phyloP scores from a whole-genome alignment of 2,113 vertebrate genomes.

The Sphaerodactylus townsendi region DNA sequence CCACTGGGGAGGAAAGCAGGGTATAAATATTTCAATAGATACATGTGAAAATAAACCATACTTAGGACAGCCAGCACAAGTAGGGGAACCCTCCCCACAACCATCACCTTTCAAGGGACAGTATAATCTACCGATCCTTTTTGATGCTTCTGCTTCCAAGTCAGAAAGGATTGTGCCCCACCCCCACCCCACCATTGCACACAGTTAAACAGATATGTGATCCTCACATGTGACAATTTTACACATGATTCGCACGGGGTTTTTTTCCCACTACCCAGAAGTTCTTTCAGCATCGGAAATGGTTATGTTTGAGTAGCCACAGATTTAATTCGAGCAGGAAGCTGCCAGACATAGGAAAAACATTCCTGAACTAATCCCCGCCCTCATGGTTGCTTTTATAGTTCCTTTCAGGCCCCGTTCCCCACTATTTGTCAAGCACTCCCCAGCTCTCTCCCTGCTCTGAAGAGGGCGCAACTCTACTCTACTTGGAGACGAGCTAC shows the following conservation, averaged over 20 bases:
- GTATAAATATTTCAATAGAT: too few species aligned
- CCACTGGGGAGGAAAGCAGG: too few species aligned
- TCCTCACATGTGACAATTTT: not conserved
- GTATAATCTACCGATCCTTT: not conserved
- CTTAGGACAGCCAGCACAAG: not conserved
- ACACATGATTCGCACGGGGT: not conserved
- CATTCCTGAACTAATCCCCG: not conserved
- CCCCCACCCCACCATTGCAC: too few species aligned
- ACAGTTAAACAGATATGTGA: not conserved
- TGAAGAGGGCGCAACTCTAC: not conserved
- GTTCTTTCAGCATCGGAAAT: not conserved
- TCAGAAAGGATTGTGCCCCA: too few species aligned
- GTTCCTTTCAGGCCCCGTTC: not conserved
- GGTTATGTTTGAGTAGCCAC: not conserved
- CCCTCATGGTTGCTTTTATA: not conserved
- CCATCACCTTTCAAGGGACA: too few species aligned
- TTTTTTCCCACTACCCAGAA: not conserved
- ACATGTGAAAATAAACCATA: not conserved
- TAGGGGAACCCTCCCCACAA: not conserved
- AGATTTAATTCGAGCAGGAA: not conserved
- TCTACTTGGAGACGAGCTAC: slow-evolving; percentile 18
- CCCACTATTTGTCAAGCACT: too few species aligned
- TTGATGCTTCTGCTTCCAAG: not conserved
- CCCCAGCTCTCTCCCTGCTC: not conserved
- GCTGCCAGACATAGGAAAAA: not conserved